Conservation (phyloP, 2,888 invertebrate species). For the Invenusta paracnida region DNA sequence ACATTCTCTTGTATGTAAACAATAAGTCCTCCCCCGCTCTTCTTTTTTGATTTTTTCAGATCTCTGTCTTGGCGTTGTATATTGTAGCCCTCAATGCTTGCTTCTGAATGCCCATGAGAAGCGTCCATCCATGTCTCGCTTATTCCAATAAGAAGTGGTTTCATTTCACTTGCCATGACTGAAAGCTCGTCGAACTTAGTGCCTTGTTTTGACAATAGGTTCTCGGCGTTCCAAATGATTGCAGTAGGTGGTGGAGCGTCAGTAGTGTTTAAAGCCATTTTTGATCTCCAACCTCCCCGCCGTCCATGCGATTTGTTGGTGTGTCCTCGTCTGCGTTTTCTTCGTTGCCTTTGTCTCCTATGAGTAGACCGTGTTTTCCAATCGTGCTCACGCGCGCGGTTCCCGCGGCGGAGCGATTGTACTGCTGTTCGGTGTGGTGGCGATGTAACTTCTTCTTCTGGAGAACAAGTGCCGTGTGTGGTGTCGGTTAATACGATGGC, state of each 20-base stretch:
- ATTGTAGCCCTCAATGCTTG: constrained; percentile 2
- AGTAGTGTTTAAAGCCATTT: neutral
- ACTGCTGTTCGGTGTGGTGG: too few species aligned
- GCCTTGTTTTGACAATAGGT: neutral
- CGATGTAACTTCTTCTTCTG: too few species aligned
- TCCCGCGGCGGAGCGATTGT: too few species aligned
- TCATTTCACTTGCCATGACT: constrained; percentile 7
- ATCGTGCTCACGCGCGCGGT: too few species aligned
- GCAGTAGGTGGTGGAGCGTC: constrained; percentile 4
- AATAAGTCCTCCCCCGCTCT: constrained; percentile 8
- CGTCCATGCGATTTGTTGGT: neutral
- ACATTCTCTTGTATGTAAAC: neutral
- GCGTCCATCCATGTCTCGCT: neutral
- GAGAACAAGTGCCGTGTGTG: too few species aligned
- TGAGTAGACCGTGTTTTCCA: too few species aligned
- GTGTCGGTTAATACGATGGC: too few species aligned
- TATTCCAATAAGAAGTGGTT: neutral
- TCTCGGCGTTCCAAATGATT: constrained; percentile 19
- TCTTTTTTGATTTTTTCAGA: neutral
- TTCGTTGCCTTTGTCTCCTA: too few species aligned
- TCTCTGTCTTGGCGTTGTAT: neutral
- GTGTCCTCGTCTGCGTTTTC: too few species aligned
- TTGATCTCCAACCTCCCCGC: neutral
- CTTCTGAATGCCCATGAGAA: neutral
- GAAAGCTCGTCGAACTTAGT: constrained; percentile 12